phyloP scores from a whole-genome alignment of 2,797 vertebrate species.

The Hirundo rustica region DNA sequence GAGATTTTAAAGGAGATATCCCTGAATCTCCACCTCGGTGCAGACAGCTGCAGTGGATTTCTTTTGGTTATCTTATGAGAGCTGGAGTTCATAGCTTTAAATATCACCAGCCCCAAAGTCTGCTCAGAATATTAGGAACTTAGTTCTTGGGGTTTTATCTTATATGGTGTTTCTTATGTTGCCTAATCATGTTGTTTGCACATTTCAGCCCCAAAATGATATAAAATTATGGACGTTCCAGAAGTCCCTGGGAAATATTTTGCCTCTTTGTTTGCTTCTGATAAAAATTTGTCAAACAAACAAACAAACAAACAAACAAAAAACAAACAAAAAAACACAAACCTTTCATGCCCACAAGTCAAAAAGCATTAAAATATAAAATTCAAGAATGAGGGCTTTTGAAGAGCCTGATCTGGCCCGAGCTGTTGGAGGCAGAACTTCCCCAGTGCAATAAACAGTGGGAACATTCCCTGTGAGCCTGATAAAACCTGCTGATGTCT shows the following conservation, averaged over 20 bases:
- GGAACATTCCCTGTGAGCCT: constrained; percentile 13
- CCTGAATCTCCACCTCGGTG: not conserved
- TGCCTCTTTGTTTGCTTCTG: not conserved
- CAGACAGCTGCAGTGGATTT: not conserved
- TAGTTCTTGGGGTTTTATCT: not conserved
- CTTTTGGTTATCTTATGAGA: not conserved
- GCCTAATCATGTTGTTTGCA: not conserved
- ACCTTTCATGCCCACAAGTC: not conserved
- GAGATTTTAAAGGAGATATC: not conserved
- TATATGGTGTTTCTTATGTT: not conserved
- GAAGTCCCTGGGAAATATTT: not conserved
- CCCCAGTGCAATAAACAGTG: not conserved
- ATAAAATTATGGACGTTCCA: not conserved
- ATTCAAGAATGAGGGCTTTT: not conserved
- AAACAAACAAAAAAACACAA: not conserved
- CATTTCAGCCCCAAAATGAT: not conserved
- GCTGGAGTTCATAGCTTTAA: not conserved
- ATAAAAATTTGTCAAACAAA: not conserved
- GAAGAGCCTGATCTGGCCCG: not conserved
- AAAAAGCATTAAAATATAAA: not conserved
- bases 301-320: too few species aligned
- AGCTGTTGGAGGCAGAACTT: not conserved
- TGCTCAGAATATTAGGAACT: not conserved
- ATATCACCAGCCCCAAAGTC: not conserved
- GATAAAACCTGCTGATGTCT: constrained; percentile 25